Conservation (phyloP, 2,113 vertebrate genomes). For the Neolamprologus brichardi region DNA sequence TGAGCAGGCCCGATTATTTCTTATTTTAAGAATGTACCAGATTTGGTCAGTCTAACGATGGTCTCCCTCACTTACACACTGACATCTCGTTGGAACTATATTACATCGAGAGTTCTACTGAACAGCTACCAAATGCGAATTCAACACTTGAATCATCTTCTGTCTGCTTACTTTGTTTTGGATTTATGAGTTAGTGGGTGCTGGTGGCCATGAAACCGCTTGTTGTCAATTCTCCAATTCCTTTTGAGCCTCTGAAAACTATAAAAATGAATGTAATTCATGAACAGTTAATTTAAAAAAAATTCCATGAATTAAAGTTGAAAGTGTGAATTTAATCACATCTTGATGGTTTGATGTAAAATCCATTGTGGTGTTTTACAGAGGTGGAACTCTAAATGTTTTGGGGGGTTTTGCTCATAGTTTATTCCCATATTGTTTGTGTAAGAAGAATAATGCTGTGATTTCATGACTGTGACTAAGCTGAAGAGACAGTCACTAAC, state of each 20-base stretch:
- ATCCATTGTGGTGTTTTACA: background rate
- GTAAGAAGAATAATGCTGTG: background rate
- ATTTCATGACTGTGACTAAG: conserved; percentile 14
- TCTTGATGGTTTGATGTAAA: background rate
- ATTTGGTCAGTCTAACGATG: background rate
- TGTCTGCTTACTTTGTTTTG: background rate
- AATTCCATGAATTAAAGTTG: background rate
- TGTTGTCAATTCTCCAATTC: background rate
- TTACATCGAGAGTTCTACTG: background rate
- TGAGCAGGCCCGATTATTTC: background rate
- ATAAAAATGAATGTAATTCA: background rate
- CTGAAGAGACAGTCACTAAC: conserved; percentile 12
- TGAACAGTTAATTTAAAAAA: background rate
- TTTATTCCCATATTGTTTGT: background rate
- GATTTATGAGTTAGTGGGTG: background rate
- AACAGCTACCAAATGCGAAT: background rate
- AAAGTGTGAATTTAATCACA: background rate
- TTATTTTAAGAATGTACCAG: background rate
- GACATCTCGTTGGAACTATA: background rate
- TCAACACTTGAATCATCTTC: background rate
- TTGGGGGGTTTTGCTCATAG: background rate
- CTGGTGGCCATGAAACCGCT: background rate
- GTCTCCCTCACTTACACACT: background rate
- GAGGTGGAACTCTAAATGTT: background rate
- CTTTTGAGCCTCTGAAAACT: background rate